Evolutionary conservation across 2,797 vertebrate genomes (phyloP).

Genomic region (Cichlasoma orientale): DNA sequence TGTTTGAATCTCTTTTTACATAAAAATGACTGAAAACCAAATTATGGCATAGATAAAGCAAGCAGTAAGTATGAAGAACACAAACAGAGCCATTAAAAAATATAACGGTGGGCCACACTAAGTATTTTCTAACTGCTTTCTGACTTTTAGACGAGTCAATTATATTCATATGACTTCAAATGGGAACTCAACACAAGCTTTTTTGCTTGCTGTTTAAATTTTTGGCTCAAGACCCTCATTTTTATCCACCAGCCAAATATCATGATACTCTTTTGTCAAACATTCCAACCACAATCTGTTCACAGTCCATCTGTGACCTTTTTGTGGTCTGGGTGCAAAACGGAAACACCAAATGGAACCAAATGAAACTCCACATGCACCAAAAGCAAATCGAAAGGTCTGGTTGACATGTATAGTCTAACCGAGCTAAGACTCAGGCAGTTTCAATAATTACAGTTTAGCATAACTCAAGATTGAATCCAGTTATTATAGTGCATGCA

Average conservation of each 20-base stretch:
- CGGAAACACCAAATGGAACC: conserved; percentile 12
- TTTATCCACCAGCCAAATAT: not conserved
- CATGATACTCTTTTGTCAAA: not conserved
- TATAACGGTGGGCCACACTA: not conserved
- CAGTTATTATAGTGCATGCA: not conserved
- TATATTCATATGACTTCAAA: not conserved
- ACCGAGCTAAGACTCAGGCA: not conserved
- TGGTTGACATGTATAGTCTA: not conserved
- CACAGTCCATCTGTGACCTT: conserved; percentile 29
- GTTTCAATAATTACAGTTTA: conserved; percentile 11
- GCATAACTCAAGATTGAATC: not conserved
- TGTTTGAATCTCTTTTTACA: not conserved
- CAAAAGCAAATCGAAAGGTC: conserved; percentile 9
- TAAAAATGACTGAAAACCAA: not conserved
- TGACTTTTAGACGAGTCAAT: not conserved
- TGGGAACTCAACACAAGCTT: not conserved
- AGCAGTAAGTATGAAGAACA: not conserved
- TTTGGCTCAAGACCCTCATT: not conserved
- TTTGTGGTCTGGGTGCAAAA: conserved; percentile 29
- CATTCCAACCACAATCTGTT: conserved; percentile 15
- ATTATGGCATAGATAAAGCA: not conserved
- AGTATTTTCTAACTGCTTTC: not conserved
- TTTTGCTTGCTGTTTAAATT: not conserved
- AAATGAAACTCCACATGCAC: not conserved
- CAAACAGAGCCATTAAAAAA: not conserved